Base-by-base conservation (phyloP, 30 jellyfish, hydroid and myxozoan genomes). In the Chrysaora quinquecirrha region DNA sequence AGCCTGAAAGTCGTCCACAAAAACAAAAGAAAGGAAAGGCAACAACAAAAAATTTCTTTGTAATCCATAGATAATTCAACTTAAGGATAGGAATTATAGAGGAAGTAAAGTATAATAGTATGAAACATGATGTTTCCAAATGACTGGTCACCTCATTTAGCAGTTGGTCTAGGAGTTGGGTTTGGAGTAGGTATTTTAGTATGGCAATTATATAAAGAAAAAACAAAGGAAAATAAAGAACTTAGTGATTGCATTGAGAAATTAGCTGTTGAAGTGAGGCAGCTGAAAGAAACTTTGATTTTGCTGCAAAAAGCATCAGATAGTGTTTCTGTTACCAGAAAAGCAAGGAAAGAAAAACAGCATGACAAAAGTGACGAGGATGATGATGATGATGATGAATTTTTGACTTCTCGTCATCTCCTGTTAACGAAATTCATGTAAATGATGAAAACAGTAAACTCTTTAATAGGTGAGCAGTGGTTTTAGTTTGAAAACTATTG, bases 371-470 rank as follows among this genome's bases (percentile, higher is more conserved):
- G 33, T 30, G 65, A 31, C 23, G 87, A 46, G 9, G 87, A 88
- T n/a, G 86, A 73, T 23, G 96, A 87, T 34, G 92, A 83, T 19
- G 87, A 71, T 48, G 97, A 90, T 76, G 96, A 84, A 25, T 90
- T 68, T 65, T 76, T 76, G 96, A 88, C 23, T 27, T 32, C 32
- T 65, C 66, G 25, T 38, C 64, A 16, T 43, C 58, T 6, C 58
- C 58, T 6, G 16, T 43, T 9, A 9, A 43, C 9, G 58, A 43
- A 6, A 43, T 43, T 6, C 12, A 6, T 43, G 12, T 43, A 16
- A 16, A 6, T 43, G 16, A 43, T 43, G 58, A 43, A 43, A 16
- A 43, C 16, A 43, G 58, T 16, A 43, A 43, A 43, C n/a, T n/a
- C n/a, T n/a, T n/a, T n/a, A n/a, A n/a, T n/a, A n/a, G n/a, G n/a